Evolutionary conservation across 2,113 vertebrate genomes (phyloP).

Genomic region (Lycaon pictus): DNA sequence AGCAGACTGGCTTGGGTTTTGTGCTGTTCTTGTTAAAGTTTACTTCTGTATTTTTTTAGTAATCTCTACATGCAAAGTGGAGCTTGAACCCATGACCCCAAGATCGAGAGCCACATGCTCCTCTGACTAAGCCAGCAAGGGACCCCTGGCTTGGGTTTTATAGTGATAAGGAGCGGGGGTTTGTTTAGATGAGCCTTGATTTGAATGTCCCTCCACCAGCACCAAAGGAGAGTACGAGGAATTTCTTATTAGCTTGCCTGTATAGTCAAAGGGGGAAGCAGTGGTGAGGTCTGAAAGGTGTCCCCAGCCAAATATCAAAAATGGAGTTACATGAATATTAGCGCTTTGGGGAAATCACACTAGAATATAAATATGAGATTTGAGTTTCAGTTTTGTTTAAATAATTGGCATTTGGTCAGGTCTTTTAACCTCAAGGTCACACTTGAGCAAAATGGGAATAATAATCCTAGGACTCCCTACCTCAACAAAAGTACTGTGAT

Average conservation of each 20-base stretch:
- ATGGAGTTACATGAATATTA: background rate
- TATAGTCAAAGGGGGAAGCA: background rate
- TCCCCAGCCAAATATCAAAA: background rate
- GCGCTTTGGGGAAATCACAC: background rate
- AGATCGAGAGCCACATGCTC: background rate
- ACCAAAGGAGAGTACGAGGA: accelerated
- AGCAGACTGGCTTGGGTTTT: background rate
- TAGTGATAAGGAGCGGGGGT: accelerated
- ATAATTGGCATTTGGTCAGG: background rate
- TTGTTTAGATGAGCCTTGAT: background rate
- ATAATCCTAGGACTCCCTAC: background rate
- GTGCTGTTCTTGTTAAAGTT: background rate
- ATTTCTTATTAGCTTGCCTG: background rate
- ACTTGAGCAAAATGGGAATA: background rate
- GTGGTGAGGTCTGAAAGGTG: background rate
- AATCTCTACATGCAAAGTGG: background rate
- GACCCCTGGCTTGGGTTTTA: background rate
- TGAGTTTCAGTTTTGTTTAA: constrained; percentile 19
- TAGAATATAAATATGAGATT: background rate
- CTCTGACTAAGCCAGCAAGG: background rate
- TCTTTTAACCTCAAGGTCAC: background rate
- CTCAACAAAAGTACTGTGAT: background rate
- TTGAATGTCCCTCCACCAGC: background rate
- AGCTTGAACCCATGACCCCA: background rate
- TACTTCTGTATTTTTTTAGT: background rate